Conservation (phyloP, 2,888 invertebrate species). For the Nezara viridula region DNA sequence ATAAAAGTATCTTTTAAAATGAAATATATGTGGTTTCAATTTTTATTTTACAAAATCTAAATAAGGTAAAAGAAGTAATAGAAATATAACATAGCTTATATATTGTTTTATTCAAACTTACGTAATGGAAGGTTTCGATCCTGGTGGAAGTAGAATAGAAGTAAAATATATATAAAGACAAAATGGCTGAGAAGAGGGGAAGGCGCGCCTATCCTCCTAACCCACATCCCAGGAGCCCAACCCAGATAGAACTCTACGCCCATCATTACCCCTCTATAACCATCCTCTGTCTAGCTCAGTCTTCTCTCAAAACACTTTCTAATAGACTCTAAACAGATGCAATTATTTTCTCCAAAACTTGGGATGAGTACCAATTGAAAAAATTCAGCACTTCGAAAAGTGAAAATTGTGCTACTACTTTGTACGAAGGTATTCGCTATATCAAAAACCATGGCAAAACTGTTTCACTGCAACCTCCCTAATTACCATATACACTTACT, state of each 20-base stretch:
- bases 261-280: slow-evolving; percentile 3
- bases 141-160: neutral
- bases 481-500: too few relatives aligned
- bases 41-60: too few relatives aligned
- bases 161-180: slow-evolving; percentile 20
- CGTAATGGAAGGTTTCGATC: too few relatives aligned
- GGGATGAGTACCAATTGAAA: neutral
- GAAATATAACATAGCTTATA: too few relatives aligned
- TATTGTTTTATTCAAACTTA: too few relatives aligned
- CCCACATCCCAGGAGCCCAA: neutral
- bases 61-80: too few relatives aligned
- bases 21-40: too few relatives aligned
- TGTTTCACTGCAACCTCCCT: too few relatives aligned
- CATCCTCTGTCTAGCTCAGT: neutral
- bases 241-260: neutral
- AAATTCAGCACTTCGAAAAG: neutral
- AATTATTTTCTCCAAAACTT: neutral
- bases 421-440: too few relatives aligned
- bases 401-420: neutral
- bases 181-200: neutral
- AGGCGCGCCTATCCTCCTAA: slow-evolving; percentile 10
- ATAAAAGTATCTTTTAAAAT: too few relatives aligned
- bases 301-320: neutral
- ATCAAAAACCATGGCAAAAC: too few relatives aligned
- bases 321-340: neutral